Evolutionary conservation across 2,113 vertebrate species (phyloP).

Genomic region (Ardeotis arabs): DNA sequence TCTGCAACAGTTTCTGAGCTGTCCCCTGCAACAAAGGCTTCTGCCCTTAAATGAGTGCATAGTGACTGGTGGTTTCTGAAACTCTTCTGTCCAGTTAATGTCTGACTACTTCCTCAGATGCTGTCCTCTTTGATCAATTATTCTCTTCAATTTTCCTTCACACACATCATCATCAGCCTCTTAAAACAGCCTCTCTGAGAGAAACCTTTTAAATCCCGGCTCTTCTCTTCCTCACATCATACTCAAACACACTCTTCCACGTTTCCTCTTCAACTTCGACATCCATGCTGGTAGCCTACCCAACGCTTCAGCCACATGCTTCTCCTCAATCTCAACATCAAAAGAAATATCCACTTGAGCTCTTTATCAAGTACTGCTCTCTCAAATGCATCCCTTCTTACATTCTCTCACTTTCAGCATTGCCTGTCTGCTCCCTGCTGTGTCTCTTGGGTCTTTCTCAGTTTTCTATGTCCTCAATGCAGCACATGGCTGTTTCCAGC

Average conservation of each 20-base stretch:
- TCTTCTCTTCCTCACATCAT: neutral
- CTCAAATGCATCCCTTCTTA: neutral
- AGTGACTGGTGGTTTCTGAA: neutral
- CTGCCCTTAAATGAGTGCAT: rapidly evolving
- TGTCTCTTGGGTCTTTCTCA: neutral
- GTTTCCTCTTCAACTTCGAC: neutral
- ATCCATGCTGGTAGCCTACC: neutral
- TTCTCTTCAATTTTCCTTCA: neutral
- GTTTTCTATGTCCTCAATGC: neutral
- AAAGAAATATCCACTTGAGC: neutral
- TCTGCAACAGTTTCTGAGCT: neutral
- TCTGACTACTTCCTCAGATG: neutral
- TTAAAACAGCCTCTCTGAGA: neutral
- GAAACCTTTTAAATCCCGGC: neutral
- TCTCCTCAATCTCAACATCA: neutral
- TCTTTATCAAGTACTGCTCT: neutral
- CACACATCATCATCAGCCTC: neutral
- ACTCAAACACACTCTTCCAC: neutral
- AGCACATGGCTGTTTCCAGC: neutral
- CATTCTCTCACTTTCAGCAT: neutral
- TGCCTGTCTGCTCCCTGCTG: neutral
- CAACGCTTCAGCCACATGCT: rapidly evolving
- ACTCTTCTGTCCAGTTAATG: neutral
- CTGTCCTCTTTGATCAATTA: neutral
- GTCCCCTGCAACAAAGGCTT: neutral